phyloP scores from a whole-genome alignment of 2,888 invertebrate species.

The Luperina testacea region DNA sequence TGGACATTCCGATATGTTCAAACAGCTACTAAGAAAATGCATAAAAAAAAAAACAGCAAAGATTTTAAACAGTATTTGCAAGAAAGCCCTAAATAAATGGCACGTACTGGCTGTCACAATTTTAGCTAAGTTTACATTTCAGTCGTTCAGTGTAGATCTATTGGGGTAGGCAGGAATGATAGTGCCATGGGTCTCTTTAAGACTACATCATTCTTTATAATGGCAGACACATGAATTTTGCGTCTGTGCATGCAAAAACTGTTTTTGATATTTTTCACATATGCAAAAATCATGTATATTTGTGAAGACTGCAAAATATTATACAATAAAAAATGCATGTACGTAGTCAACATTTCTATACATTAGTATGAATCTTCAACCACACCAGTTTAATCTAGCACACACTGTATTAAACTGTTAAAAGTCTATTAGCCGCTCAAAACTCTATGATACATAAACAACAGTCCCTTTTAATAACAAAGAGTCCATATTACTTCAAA shows the following conservation, averaged over 20 bases:
- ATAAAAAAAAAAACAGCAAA: neutral
- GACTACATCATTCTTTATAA: neutral
- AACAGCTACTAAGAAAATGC: neutral
- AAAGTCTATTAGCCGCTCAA: constrained; percentile 40
- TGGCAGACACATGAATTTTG: neutral
- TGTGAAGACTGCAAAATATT: constrained; percentile 7
- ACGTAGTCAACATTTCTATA: constrained; percentile 34
- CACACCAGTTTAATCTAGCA: constrained; percentile 42
- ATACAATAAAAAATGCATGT: constrained; percentile 42
- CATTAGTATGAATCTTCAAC: constrained; percentile 36
- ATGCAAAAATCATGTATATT: neutral
- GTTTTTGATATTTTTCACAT: neutral
- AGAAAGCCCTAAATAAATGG: constrained; percentile 49
- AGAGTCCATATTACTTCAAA: constrained; percentile 51
- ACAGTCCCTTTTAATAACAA: constrained; percentile 54
- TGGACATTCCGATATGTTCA: neutral
- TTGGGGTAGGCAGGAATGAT: constrained; percentile 18
- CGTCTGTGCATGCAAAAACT: neutral
- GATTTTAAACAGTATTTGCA: constrained; percentile 31
- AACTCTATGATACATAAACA: constrained; percentile 43
- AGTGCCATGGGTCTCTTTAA: neutral
- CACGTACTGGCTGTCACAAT: constrained; percentile 47
- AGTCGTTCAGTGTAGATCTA: constrained; percentile 46
- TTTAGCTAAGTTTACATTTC: constrained; percentile 38
- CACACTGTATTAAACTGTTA: constrained; percentile 35